Evolutionary conservation across 2,113 vertebrate genomes (phyloP).

Genomic region (Siphamia tubifer): DNA sequence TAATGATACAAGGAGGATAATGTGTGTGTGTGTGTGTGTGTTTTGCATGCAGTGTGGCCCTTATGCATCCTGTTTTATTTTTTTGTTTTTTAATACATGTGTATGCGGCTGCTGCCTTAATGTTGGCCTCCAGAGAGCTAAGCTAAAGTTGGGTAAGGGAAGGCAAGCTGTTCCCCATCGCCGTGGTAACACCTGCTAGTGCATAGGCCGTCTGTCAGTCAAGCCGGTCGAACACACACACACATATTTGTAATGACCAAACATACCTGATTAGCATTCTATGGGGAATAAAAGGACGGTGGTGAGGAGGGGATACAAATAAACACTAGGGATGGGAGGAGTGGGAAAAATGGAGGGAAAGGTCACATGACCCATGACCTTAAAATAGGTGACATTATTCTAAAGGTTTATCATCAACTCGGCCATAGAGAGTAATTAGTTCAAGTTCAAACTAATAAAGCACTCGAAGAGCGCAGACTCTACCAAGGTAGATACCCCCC

Average conservation of each 20-base stretch:
- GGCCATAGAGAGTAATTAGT: too few species aligned
- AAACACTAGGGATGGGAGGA: not conserved
- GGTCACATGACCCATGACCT: too few species aligned
- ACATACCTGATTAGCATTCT: constrained; percentile 60
- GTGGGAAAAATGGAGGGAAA: not conserved
- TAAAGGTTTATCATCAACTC: too few species aligned
- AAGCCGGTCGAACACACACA: constrained; percentile 23
- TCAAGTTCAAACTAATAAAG: too few species aligned
- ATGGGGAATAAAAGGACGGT: constrained; percentile 34
- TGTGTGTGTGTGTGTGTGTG: not conserved
- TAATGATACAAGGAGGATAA: not conserved
- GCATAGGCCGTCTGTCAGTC: constrained; percentile 44
- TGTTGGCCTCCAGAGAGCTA: constrained; percentile 30
- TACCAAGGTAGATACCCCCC: too few species aligned
- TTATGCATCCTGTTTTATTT: not conserved
- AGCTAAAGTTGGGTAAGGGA: constrained; percentile 37
- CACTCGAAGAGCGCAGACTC: too few species aligned
- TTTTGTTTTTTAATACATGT: not conserved
- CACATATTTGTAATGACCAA: constrained; percentile 38
- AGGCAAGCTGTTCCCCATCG: constrained; percentile 42
- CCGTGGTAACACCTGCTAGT: constrained; percentile 44
- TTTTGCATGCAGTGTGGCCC: not conserved
- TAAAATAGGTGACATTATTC: too few species aligned
- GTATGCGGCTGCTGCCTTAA: constrained; percentile 9
- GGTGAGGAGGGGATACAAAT: not conserved